Conservation (phyloP, 2,888 invertebrate genomes). For the Cephalotes varians region DNA sequence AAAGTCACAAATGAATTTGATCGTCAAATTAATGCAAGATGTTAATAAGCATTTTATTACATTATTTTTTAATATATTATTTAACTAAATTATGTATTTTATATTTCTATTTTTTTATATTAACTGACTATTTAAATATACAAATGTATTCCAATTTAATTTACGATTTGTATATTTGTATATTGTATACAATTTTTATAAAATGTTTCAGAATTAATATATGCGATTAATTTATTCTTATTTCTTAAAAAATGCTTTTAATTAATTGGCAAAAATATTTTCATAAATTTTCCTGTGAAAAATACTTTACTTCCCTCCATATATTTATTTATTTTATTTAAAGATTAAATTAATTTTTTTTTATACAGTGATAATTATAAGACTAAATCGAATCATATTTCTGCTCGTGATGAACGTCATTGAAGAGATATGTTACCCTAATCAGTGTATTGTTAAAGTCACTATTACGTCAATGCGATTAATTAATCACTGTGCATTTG, state of each 20-base stretch:
- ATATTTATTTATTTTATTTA: not conserved
- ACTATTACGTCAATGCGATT: constrained; percentile 28
- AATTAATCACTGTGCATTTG: constrained; percentile 23
- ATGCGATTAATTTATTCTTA: not conserved
- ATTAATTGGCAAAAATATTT: not conserved
- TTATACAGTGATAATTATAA: not conserved
- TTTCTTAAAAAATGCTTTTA: not conserved
- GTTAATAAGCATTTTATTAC: no score
- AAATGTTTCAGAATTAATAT: not conserved
- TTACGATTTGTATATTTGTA: not conserved
- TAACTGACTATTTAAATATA: not conserved
- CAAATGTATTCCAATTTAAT: constrained; percentile 10
- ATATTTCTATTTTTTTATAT: not conserved
- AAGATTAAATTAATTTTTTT: constrained; percentile 6
- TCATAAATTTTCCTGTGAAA: not conserved
- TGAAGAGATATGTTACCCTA: not conserved
- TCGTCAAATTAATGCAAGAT: no score
- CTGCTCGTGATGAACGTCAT: constrained; percentile 12
- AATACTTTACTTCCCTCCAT: not conserved
- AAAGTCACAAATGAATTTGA: no score
- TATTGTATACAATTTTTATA: not conserved
- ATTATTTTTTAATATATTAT: no score
- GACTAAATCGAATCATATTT: not conserved
- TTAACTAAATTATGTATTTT: no score
- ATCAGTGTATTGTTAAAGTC: not conserved